phyloP scores from a whole-genome alignment of 1,140 invertebrate genomes.

The Zaprionus vittiger region DNA sequence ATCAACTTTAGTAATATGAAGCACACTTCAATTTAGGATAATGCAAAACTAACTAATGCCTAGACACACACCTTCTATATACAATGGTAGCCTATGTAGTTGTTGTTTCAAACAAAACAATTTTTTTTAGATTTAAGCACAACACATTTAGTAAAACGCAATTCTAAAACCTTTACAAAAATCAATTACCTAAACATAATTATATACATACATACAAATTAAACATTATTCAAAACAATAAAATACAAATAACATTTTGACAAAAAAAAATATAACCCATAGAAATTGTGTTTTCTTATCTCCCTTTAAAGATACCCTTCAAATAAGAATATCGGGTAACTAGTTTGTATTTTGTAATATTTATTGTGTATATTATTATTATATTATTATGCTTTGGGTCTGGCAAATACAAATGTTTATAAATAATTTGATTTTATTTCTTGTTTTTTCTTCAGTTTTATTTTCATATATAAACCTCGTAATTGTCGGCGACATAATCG shows the following conservation, averaged over 20 bases:
- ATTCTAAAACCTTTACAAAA: slow-evolving; percentile 63
- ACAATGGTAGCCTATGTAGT: slow-evolving; percentile 44
- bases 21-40: slow-evolving; percentile 32
- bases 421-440: slow-evolving; percentile 76
- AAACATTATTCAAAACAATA: slow-evolving; percentile 39
- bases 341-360: slow-evolving; percentile 49
- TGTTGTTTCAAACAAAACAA: slow-evolving; percentile 54
- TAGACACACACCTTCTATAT: slow-evolving; percentile 32
- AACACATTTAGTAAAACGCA: slow-evolving; percentile 46
- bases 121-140: slow-evolving; percentile 43
- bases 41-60: slow-evolving; percentile 33
- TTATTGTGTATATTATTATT: slow-evolving; percentile 66
- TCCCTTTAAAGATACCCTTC: not conserved
- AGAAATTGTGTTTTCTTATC: not conserved
- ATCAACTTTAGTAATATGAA: slow-evolving; percentile 30
- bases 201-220: slow-evolving; percentile 35
- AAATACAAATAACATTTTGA: slow-evolving; percentile 31
- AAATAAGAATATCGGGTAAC: not conserved
- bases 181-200: slow-evolving; percentile 47
- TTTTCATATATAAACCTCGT: slow-evolving; percentile 64
- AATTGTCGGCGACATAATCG: slow-evolving; percentile 65
- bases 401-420: slow-evolving; percentile 76
- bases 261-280: not conserved
- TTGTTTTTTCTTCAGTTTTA: slow-evolving; percentile 47
- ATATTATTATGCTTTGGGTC: slow-evolving; percentile 65